Evolutionary conservation across 2,888 invertebrate species (phyloP).

Genomic region (Caenorhabditis afra): DNA sequence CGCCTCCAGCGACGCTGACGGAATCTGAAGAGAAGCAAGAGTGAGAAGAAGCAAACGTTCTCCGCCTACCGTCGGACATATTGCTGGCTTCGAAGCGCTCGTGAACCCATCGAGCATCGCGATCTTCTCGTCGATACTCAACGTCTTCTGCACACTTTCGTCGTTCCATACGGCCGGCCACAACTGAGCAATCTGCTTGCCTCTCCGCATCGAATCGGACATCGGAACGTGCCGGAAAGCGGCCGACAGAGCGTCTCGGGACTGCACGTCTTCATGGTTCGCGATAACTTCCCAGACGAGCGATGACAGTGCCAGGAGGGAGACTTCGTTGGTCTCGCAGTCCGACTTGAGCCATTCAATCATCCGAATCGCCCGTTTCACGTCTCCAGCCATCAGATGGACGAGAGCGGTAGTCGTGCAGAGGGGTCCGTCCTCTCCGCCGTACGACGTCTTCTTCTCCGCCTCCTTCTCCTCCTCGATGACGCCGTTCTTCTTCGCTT

Average conservation of each 20-base stretch:
- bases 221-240: slow-evolving; percentile 66
- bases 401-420: slow-evolving; percentile 58
- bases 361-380: slow-evolving; percentile 59
- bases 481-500: slow-evolving; percentile 16
- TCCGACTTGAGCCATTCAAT: slow-evolving; percentile 50
- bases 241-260: slow-evolving; percentile 53
- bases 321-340: slow-evolving; percentile 25
- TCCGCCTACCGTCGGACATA: slow-evolving; percentile 40
- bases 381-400: slow-evolving; percentile 66
- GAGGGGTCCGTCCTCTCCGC: slow-evolving; percentile 54
- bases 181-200: slow-evolving; percentile 62
- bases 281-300: slow-evolving; percentile 69
- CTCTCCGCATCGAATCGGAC: slow-evolving; percentile 61
- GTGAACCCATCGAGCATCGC: slow-evolving; percentile 63
- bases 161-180: slow-evolving; percentile 69
- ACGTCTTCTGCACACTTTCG: slow-evolving; percentile 47
- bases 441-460: slow-evolving; percentile 15
- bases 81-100: slow-evolving; percentile 46
- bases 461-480: slow-evolving; percentile 19
- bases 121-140: slow-evolving; percentile 63
- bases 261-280: slow-evolving; percentile 71
- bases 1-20: slow-evolving; percentile 55
- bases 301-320: slow-evolving; percentile 60
- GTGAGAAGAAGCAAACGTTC: neutral
- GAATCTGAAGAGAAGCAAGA: slow-evolving; percentile 38